A percentile compares a stretch with the other conserved stretches of the same genome.
These are phyloP conservation scores for Geopemphigus sp. DNA, from an alignment of 1,140 invertebrate genomes.

Conservation along the genomic window DNA sequence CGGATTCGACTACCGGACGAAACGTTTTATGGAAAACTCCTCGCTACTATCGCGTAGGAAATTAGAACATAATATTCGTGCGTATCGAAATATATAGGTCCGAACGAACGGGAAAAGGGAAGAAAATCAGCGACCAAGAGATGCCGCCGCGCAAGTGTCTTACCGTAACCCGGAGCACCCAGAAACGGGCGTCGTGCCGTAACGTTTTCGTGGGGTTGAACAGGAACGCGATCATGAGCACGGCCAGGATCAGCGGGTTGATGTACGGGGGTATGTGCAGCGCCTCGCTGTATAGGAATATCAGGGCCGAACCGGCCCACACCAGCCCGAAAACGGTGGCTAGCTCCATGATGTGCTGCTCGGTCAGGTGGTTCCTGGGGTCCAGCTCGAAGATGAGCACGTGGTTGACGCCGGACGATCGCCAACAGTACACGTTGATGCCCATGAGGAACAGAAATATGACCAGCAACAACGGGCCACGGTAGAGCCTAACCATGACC, in stretches of 20 bases:
- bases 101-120: too few relatives aligned
- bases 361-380: constrained; percentile 92
- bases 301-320: constrained; percentile 83
- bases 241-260: constrained; percentile 81
- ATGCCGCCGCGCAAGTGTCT: too few relatives aligned
- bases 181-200: constrained; percentile 84
- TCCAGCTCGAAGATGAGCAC: constrained; percentile 98
- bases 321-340: constrained; percentile 92
- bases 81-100: too few relatives aligned
- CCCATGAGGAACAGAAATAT: constrained; percentile 94
- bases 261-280: constrained; percentile 88
- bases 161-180: constrained; percentile 75
- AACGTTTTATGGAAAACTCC: too few relatives aligned
- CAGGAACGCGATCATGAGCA: constrained; percentile 84
- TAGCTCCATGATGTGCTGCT: constrained; percentile 95
- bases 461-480: constrained; percentile 88
- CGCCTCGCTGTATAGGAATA: constrained; percentile 78
- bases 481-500: constrained; percentile 81
- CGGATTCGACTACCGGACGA: too few relatives aligned
- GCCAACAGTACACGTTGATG: constrained; percentile 98
- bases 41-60: too few relatives aligned
- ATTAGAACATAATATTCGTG: too few relatives aligned
- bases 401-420: constrained; percentile 97
- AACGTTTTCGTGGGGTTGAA: constrained; percentile 93
- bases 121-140: too few relatives aligned